Evolutionary conservation across 2,797 vertebrate species (phyloP).

Genomic region (Dermochelys coriacea): DNA sequence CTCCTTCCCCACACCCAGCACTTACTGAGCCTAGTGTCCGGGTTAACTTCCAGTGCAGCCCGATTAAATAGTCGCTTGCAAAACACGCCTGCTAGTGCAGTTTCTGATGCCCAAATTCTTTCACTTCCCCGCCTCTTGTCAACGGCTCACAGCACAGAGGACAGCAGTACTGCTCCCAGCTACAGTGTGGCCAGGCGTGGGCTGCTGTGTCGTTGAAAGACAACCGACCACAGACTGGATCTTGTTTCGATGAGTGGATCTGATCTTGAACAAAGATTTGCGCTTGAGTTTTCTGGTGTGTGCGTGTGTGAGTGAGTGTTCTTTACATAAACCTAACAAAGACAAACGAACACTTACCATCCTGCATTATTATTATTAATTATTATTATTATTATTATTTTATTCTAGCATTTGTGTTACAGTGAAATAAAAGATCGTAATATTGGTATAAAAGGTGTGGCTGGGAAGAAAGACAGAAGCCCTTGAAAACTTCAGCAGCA

Average conservation of each 20-base stretch:
- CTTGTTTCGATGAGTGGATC: background rate
- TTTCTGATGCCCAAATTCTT: background rate
- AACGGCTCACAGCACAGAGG: background rate
- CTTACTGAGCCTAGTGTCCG: background rate
- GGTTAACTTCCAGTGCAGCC: background rate
- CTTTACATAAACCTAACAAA: background rate
- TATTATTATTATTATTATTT: too few relatives aligned
- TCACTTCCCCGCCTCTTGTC: background rate
- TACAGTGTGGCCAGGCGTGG: background rate
- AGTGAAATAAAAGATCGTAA: background rate
- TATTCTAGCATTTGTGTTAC: background rate
- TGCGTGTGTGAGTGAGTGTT: conserved; percentile 22
- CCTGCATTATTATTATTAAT: background rate
- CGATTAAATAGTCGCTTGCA: background rate
- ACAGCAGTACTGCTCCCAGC: background rate
- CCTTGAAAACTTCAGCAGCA: background rate
- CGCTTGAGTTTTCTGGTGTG: background rate
- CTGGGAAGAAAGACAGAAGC: background rate
- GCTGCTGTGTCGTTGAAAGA: background rate
- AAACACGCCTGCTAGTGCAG: background rate
- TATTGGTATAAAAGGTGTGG: background rate
- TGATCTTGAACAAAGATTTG: background rate
- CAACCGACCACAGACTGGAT: accelerated
- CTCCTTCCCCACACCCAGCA: background rate
- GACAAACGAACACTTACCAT: background rate